Base-by-base conservation (phyloP, 2,113 vertebrate species). In the Motacilla alba region DNA sequence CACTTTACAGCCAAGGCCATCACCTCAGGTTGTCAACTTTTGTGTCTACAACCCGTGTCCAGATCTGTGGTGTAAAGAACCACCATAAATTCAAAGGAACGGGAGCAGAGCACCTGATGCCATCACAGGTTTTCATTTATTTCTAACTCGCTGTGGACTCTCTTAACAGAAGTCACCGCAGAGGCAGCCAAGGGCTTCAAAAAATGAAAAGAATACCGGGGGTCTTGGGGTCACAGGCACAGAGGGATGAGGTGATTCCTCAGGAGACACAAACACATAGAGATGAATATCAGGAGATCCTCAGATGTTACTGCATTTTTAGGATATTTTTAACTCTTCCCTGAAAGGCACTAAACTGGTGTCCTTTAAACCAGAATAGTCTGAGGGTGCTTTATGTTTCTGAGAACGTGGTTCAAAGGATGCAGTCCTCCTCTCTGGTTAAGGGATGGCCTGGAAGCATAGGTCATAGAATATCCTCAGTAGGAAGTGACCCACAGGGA, bases 131-230 rank as follows among this genome's bases (percentile, higher is more conserved):
- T 69, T 85, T 81, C 11, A 47, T 91, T 92, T 49, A 41, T 63
- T 94, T 84, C 39, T 74, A 20, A 74, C 74, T 90, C 55, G 74
- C 35, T 9, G 4, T 55, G 41, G 49, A n/a, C 62, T 69, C 9
- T 64, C 20, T 49, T 39, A 33, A 35, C 11, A 44, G 50, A 55
- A 81, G 13, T 75, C 18, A 41, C 68, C 0, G 0, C 2, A 6
- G 28, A 72, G 27, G 41, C 37, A 66, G 33, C 39, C 23, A 49
- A 79, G 30, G 35, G 24, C 24, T 79, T 85, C 2, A 2, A 39
- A 58, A 58, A 47, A 2, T 79, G 43, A 47, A 52, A 73, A 63
- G 21, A 72, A 59, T 19, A 53, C 26, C 21, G 30, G 55, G 26
- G 12, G 8, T n/a, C 41, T 72, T 20, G 13, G 4, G n/a, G 28